A percentile compares a stretch with the other conserved stretches of the same genome.
These are phyloP conservation scores for Phataginus tetradactyla DNA, from an alignment of 2,797 vertebrate species.

Conservation along the genomic window DNA sequence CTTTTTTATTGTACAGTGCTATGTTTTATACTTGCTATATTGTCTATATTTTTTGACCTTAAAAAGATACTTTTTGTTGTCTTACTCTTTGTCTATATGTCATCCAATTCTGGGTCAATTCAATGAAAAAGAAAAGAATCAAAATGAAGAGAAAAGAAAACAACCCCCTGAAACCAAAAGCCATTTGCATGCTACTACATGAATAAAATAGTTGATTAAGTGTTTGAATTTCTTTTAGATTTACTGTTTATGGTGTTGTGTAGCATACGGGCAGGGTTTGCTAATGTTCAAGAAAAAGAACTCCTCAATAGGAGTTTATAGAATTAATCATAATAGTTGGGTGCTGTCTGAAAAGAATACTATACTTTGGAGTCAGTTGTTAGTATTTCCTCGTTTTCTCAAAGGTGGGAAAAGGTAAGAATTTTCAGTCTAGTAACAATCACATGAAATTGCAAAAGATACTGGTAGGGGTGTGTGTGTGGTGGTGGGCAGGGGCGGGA, in stretches of 20 bases:
- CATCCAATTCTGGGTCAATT: background rate
- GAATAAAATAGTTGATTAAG: background rate
- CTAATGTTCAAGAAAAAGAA: background rate
- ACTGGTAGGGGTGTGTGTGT: no score
- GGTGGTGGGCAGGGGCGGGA: background rate
- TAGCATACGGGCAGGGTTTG: background rate
- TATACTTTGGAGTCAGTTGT: background rate
- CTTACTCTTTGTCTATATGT: background rate
- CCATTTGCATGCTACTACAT: background rate
- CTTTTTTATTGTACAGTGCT: background rate
- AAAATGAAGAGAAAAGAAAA: background rate
- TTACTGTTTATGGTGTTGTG: background rate
- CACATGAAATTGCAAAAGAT: background rate
- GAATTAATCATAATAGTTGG: background rate
- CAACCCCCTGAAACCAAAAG: background rate
- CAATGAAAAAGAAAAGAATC: background rate
- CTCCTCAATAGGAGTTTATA: background rate
- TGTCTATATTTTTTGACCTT: background rate
- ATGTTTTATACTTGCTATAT: background rate
- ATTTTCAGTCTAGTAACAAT: background rate
- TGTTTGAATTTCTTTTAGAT: background rate
- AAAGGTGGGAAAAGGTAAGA: background rate
- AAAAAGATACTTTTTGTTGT: background rate
- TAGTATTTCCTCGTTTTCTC: background rate
- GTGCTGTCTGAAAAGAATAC: background rate